These are phyloP conservation scores for Gonocerus acuteangulatus DNA, from an alignment of 2,888 invertebrate species.

Conservation along the genomic window DNA sequence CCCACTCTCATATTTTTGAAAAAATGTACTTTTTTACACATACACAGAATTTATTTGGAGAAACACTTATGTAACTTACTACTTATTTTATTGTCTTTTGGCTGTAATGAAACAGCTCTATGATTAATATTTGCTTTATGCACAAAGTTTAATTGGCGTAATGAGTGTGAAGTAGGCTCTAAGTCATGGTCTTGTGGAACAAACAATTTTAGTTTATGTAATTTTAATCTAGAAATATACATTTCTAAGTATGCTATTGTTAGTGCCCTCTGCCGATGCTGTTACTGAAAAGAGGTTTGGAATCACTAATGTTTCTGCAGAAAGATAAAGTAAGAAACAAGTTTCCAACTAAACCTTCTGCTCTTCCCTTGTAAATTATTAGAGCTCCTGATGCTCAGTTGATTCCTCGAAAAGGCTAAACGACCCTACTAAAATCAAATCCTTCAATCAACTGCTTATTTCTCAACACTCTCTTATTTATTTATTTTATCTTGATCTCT, in stretches of 20 bases:
- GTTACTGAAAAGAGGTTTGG: constrained; percentile 20
- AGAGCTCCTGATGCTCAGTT: not conserved
- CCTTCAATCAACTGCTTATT: not conserved
- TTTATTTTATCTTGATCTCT: constrained; percentile 2
- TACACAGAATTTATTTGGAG: not conserved
- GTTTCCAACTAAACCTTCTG: constrained; percentile 12
- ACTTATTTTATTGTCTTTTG: not conserved
- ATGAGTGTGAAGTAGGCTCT: constrained; percentile 22
- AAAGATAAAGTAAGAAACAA: constrained; percentile 8
- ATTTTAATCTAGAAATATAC: not conserved
- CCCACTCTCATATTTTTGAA: too few species aligned
- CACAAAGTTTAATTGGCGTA: constrained; percentile 19
- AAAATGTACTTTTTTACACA: too few species aligned
- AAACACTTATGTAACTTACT: not conserved
- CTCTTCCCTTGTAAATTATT: constrained; percentile 7
- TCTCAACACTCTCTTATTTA: not conserved
- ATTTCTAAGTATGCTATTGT: constrained; percentile 9
- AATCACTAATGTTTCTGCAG: constrained; percentile 9
- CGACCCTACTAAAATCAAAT: constrained; percentile 2
- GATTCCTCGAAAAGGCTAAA: not conserved
- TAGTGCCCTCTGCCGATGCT: constrained; percentile 19
- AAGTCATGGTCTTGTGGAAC: constrained; percentile 10
- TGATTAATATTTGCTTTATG: constrained; percentile 19
- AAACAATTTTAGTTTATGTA: constrained; percentile 10
- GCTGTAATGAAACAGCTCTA: constrained; percentile 9